Percentiles rank a stretch among this genome's conserved stretches.
phyloP scores from a whole-genome alignment of 2,113 vertebrate genomes.

The Cynopterus brachyotis region DNA sequence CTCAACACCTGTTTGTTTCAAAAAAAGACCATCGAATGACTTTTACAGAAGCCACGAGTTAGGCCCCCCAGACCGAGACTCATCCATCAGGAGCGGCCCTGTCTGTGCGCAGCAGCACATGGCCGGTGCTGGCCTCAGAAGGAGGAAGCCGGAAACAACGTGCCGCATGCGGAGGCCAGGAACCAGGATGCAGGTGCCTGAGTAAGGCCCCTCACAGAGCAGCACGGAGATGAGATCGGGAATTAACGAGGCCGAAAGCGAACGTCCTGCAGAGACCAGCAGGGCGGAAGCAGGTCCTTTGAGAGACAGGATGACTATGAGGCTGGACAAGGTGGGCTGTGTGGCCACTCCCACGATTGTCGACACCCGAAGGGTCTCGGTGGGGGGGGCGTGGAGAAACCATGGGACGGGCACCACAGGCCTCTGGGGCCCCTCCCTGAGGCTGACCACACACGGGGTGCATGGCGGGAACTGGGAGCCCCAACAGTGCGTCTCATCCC shows the following conservation, averaged over 20 bases:
- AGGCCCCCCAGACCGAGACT: neutral
- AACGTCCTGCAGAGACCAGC: fast-evolving
- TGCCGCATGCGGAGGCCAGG: neutral
- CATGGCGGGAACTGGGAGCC: fast-evolving
- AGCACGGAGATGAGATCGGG: neutral
- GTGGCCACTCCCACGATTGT: fast-evolving
- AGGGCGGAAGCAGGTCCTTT: fast-evolving
- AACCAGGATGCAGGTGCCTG: neutral
- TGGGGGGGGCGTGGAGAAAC: too few species aligned
- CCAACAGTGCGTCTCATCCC: neutral
- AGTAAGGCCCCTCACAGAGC: fast-evolving
- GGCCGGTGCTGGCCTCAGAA: too few species aligned
- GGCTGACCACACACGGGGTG: fast-evolving
- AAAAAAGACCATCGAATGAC: neutral
- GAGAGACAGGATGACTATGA: fast-evolving
- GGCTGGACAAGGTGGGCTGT: fast-evolving
- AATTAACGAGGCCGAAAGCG: fast-evolving
- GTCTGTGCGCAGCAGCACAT: fast-evolving
- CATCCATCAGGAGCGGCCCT: too few species aligned
- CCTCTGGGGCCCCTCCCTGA: fast-evolving
- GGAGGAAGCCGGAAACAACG: neutral
- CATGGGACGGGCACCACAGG: fast-evolving
- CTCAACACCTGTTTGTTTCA: neutral
- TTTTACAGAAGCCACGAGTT: neutral
- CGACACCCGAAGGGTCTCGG: too few species aligned